Conservation (phyloP, 2,888 invertebrate species). For the Cantharis lateralis region DNA sequence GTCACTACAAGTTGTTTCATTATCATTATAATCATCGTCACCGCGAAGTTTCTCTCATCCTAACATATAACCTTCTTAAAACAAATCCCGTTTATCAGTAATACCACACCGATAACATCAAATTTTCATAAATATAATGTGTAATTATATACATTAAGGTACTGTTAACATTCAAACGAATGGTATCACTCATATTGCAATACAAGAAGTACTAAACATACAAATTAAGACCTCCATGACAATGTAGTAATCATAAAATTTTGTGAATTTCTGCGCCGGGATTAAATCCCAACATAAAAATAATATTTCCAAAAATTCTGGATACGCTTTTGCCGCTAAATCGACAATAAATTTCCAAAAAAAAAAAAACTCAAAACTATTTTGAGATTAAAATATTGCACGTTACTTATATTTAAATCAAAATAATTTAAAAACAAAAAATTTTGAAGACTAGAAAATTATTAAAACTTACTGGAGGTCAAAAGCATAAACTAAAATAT, state of each 20-base stretch:
- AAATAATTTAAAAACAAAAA: neutral
- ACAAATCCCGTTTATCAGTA: constrained; percentile 41
- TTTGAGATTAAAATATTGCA: neutral
- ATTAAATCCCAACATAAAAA: neutral
- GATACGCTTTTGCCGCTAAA: neutral
- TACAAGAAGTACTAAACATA: constrained; percentile 23
- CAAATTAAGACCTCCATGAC: neutral
- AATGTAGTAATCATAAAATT: neutral
- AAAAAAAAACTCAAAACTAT: neutral
- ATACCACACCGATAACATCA: constrained; percentile 48
- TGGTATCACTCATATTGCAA: constrained; percentile 35
- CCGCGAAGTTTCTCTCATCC: constrained; percentile 10
- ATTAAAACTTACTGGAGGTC: neutral
- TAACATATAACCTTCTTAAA: constrained; percentile 36
- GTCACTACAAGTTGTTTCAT: constrained; percentile 34
- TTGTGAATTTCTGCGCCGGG: neutral
- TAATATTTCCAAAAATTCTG: neutral
- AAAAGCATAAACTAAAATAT: neutral
- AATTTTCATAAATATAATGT: constrained; percentile 43
- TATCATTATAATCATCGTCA: constrained; percentile 32
- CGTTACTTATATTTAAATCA: neutral
- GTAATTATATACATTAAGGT: constrained; percentile 42
- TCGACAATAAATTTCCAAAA: neutral
- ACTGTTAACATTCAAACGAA: constrained; percentile 47
- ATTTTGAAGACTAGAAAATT: neutral